phyloP scores from a whole-genome alignment of 2,113 vertebrate species.

The Equus quagga region DNA sequence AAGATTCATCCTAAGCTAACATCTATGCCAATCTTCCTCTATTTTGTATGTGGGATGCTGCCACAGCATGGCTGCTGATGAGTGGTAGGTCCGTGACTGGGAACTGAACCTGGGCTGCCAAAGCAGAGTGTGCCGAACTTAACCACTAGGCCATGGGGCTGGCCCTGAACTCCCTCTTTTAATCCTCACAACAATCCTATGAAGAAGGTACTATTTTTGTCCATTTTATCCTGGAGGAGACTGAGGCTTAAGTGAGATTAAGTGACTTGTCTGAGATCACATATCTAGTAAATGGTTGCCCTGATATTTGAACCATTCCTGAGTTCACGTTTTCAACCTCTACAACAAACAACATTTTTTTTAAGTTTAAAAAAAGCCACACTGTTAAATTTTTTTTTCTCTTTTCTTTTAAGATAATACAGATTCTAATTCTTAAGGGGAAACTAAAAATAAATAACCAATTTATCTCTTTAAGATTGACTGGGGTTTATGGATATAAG shows the following conservation, averaged over 20 bases:
- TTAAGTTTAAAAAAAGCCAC: background rate
- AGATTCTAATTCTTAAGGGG: conserved; percentile 46
- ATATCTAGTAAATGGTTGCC: background rate
- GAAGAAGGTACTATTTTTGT: background rate
- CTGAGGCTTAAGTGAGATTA: background rate
- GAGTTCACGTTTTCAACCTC: conserved; percentile 37
- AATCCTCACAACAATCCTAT: background rate
- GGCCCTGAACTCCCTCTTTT: background rate
- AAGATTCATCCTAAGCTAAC: no score
- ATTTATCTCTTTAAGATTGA: background rate
- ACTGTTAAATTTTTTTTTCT: background rate
- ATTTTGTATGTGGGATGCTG: no score
- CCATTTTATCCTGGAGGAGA: background rate
- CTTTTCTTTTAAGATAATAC: background rate
- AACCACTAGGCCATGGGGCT: no score
- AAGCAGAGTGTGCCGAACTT: no score
- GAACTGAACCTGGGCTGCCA: no score
- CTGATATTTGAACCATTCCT: background rate
- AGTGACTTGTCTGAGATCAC: background rate
- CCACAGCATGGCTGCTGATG: no score
- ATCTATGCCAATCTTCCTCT: no score
- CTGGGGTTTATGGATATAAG: background rate
- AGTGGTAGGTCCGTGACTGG: no score
- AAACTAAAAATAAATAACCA: background rate
- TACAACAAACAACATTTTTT: background rate